Conservation (phyloP, 2,113 vertebrate species). For the Tichodroma muraria region DNA sequence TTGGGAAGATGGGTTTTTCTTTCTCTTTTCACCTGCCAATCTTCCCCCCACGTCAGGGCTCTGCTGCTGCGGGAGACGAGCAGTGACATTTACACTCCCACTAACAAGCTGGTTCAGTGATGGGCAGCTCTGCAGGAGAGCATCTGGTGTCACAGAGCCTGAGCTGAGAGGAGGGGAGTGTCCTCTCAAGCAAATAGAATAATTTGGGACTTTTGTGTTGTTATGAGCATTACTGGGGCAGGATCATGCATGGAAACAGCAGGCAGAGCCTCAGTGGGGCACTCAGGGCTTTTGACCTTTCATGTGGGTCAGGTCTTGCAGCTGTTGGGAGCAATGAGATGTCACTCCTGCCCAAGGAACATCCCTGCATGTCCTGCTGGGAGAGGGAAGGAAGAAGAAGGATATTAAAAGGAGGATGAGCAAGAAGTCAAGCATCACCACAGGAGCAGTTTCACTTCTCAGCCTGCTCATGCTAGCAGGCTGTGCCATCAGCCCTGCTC, state of each 20-base stretch:
- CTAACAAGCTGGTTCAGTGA: slow-evolving; percentile 65
- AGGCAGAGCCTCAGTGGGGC: not conserved
- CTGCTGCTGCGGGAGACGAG: slow-evolving; percentile 39
- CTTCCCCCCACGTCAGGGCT: slow-evolving; percentile 45
- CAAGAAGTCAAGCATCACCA: not conserved
- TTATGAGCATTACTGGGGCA: not conserved
- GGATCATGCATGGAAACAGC: not conserved
- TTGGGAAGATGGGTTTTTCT: slow-evolving; percentile 7
- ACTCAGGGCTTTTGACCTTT: not conserved
- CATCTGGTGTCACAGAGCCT: slow-evolving; percentile 55
- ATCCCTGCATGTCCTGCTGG: not conserved
- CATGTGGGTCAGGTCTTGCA: not conserved
- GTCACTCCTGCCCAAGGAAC: not conserved
- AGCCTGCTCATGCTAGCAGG: not conserved
- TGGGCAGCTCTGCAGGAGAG: slow-evolving; percentile 48
- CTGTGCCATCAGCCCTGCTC: not conserved
- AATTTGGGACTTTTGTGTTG: not conserved
- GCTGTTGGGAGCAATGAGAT: not conserved
- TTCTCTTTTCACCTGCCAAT: slow-evolving; percentile 68
- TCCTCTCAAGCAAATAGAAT: not conserved
- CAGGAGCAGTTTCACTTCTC: not conserved
- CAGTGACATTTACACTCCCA: slow-evolving; percentile 71
- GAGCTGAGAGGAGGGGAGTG: not conserved
- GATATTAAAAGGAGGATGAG: not conserved
- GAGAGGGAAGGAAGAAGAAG: not conserved